A percentile compares a stretch with the other conserved stretches of the same genome.
These are phyloP conservation scores for Cheilinus undulatus DNA, from an alignment of 2,113 vertebrate genomes.

Conservation along the genomic window DNA sequence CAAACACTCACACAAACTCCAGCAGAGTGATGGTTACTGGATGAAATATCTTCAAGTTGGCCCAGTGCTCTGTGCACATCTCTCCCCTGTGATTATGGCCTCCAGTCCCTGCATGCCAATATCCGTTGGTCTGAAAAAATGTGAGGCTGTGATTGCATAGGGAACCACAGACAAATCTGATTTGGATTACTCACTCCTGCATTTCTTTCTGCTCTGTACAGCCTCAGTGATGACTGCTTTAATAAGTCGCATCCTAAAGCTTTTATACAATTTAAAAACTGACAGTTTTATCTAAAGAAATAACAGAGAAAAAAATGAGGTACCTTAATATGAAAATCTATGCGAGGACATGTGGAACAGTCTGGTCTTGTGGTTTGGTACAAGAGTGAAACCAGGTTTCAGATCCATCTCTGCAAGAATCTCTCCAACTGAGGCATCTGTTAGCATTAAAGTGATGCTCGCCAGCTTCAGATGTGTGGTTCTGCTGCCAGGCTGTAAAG, in stretches of 20 bases:
- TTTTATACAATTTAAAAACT: neutral
- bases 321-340: neutral
- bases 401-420: neutral
- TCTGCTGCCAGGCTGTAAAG: neutral
- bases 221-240: neutral
- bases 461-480: neutral
- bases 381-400: constrained; percentile 12
- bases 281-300: constrained; percentile 15
- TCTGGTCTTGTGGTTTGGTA: neutral
- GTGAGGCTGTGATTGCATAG: constrained; percentile 26
- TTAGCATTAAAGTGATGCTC: neutral
- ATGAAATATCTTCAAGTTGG: constrained; percentile 49
- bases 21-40: constrained; percentile 39
- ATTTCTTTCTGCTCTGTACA: constrained; percentile 2
- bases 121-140: constrained; percentile 20
- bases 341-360: neutral
- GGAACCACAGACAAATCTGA: constrained; percentile 51
- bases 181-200: constrained; percentile 43
- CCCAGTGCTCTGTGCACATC: constrained; percentile 25
- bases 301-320: constrained; percentile 4
- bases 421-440: neutral
- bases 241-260: neutral
- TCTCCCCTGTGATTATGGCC: constrained; percentile 39
- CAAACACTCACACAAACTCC: constrained; percentile 13
- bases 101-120: constrained; percentile 38